Evolutionary conservation across 2,888 invertebrate genomes (phyloP).

Genomic region (Phyllotreta cruciferae): DNA sequence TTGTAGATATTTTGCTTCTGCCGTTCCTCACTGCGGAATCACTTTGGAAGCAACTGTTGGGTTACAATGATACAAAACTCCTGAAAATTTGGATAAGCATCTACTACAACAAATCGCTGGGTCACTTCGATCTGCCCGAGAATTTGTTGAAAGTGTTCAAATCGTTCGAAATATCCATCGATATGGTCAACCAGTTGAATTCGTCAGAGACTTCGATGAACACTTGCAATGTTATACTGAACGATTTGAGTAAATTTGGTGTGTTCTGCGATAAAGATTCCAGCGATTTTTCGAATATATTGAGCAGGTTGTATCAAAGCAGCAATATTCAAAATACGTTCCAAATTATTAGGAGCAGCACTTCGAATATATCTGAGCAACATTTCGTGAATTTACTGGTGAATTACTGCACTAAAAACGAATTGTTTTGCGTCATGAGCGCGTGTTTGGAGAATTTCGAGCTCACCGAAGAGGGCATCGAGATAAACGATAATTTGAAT

Average conservation of each 20-base stretch:
- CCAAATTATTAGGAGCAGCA: slow-evolving; percentile 61
- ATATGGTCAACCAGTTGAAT: slow-evolving; percentile 66
- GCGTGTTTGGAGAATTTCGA: slow-evolving; percentile 62
- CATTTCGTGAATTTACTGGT: slow-evolving; percentile 65
- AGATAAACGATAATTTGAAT: slow-evolving; percentile 57
- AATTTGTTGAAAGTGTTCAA: slow-evolving; percentile 64
- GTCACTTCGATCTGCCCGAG: slow-evolving; percentile 56
- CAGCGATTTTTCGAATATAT: slow-evolving; percentile 63
- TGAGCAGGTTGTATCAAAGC: slow-evolving; percentile 68
- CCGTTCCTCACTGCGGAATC: slow-evolving; percentile 63
- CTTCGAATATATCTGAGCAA: slow-evolving; percentile 55
- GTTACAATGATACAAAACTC: slow-evolving; percentile 67
- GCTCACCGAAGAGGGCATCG: slow-evolving; percentile 24
- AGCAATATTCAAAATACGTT: slow-evolving; percentile 64
- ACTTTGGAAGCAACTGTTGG: slow-evolving; percentile 69
- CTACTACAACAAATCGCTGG: slow-evolving; percentile 52
- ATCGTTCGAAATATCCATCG: slow-evolving; percentile 64
- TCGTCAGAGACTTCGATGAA: slow-evolving; percentile 64
- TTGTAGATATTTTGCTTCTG: slow-evolving; percentile 64
- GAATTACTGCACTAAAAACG: slow-evolving; percentile 64
- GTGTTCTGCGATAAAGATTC: slow-evolving; percentile 69
- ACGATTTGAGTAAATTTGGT: slow-evolving; percentile 69
- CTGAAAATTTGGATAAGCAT: slow-evolving; percentile 69
- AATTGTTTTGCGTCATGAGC: slow-evolving; percentile 64
- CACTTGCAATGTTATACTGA: slow-evolving; percentile 67